phyloP scores from a whole-genome alignment of 2,113 vertebrate genomes.

The Oreocharis arfaki region DNA sequence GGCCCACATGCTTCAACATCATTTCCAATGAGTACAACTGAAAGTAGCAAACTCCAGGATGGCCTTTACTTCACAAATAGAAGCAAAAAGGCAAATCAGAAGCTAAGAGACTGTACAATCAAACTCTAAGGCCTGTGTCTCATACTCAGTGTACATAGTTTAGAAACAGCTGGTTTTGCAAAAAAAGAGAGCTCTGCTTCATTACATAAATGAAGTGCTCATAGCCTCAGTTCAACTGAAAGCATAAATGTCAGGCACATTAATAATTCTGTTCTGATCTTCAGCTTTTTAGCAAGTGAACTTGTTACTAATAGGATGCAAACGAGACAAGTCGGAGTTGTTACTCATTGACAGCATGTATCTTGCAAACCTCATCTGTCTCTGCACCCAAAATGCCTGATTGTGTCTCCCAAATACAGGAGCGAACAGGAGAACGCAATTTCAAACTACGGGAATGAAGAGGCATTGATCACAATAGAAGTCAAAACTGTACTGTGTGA shows the following conservation, averaged over 20 bases:
- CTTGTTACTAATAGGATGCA: constrained; percentile 16
- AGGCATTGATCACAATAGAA: background rate
- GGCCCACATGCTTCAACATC: background rate
- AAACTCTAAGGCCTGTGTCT: background rate
- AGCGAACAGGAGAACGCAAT: background rate
- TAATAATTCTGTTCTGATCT: background rate
- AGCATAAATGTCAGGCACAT: background rate
- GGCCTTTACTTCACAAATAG: background rate
- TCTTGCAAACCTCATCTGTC: background rate
- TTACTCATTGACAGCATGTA: background rate
- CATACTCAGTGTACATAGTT: rapidly evolving
- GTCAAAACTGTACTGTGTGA: background rate
- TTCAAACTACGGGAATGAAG: background rate
- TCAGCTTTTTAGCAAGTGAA: background rate
- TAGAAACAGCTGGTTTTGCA: background rate
- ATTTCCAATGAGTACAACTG: background rate
- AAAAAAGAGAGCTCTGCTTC: background rate
- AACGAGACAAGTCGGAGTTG: background rate
- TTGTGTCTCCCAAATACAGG: background rate
- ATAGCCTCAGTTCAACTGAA: background rate
- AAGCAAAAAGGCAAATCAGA: background rate
- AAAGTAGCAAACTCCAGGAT: background rate
- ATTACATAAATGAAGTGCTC: background rate
- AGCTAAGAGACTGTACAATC: background rate
- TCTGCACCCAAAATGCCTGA: background rate